Evolutionary conservation across 2,888 invertebrate genomes (phyloP), one percentile per base, ranked within the genome.

Genomic region (Drosophila yooni): DNA sequence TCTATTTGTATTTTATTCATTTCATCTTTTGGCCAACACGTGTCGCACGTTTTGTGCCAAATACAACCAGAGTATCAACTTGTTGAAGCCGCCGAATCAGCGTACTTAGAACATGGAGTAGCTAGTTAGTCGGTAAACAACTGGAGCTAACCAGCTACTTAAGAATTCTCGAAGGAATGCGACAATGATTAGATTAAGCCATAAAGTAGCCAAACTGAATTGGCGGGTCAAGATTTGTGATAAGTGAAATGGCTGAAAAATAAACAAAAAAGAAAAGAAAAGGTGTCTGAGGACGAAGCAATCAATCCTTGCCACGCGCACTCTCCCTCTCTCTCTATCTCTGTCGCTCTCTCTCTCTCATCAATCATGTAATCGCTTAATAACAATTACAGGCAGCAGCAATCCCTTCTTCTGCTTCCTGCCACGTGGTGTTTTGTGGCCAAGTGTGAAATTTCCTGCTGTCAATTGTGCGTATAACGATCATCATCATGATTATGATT

Each of bases 331-430:
- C 48, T n/a, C 15, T 11, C 21, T 36, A n/a, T n/a, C 38, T 18
- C 0, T 31, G 33, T 13, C 3, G 11, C n/a, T 25, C 3, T n/a
- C 13, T 6, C 10, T 70, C 57, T 27, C 67, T 56, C 88, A 82
- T 84, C 85, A 89, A 82, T 83, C 89, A 72, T 79, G 76, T 70
- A 83, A 89, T 87, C 79, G 81, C 68, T 74, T 83, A 65, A 81
- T 76, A 81, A 76, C 75, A 78, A 71, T 81, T 83, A 89, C 84
- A 70, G 66, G 70, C 43, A 61, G 54, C 69, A 64, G 54, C 54
- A 43, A 31, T 43, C 64, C 43, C 40, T 43, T 43, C 46, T 52
- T n/a, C 8, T 25, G 25, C 58, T 34, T 10, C 18, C 64, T 70
- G 86, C 79, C 82, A 82, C 82, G 82, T 82, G 88, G 82, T 82